Conservation (phyloP, 1,140 invertebrate species). For the Eupeodes corollae region DNA sequence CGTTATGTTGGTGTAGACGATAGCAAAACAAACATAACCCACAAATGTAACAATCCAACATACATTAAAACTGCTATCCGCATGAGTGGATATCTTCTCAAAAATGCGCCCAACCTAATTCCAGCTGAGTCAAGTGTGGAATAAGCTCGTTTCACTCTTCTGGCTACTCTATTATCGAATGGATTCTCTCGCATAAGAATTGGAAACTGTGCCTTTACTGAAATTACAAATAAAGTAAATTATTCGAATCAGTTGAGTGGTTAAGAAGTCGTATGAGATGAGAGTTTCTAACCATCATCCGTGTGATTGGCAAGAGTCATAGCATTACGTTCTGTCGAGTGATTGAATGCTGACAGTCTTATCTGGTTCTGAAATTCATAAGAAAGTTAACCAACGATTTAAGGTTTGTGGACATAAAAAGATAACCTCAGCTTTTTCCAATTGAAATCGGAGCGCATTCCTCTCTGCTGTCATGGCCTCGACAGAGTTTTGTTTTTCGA, state of each 20-base stretch:
- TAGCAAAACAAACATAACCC: constrained; percentile 34
- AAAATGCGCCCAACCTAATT: constrained; percentile 64
- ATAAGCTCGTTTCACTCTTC: constrained; percentile 69
- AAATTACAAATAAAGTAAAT: not conserved
- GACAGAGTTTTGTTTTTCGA: constrained; percentile 66
- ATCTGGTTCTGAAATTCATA: not conserved
- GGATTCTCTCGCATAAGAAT: constrained; percentile 62
- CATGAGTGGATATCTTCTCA: constrained; percentile 68
- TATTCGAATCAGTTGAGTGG: not conserved
- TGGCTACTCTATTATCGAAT: constrained; percentile 63
- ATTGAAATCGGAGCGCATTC: constrained; percentile 63
- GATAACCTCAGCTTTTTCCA: constrained; percentile 70
- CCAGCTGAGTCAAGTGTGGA: constrained; percentile 61
- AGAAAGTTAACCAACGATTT: constrained; percentile 16
- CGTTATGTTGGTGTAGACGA: constrained; percentile 28
- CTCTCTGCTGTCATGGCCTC: constrained; percentile 67
- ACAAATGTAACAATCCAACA: constrained; percentile 27
- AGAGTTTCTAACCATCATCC: constrained; percentile 44
- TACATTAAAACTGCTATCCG: constrained; percentile 68
- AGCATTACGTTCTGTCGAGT: constrained; percentile 12
- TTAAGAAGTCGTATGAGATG: not conserved
- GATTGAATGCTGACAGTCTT: not conserved
- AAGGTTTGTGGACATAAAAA: too few species aligned
- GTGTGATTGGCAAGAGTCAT: constrained; percentile 50
- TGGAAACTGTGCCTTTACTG: constrained; percentile 53